phyloP scores from a whole-genome alignment of 1,140 invertebrate genomes.

The Philotrypesis tridentata region DNA sequence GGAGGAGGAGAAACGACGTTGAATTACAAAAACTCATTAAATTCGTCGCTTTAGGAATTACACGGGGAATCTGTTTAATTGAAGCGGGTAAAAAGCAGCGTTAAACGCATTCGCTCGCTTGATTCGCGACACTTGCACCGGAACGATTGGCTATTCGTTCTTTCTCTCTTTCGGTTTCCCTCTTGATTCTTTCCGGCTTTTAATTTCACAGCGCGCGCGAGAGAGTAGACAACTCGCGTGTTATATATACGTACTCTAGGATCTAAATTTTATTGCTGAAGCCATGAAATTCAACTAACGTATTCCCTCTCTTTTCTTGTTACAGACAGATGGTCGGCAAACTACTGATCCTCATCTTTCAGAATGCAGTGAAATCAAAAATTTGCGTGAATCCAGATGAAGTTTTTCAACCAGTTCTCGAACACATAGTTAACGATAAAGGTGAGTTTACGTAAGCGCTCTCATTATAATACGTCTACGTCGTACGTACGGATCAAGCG shows the following conservation, averaged over 20 bases:
- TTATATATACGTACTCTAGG: not conserved
- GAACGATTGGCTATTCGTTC: slow-evolving; percentile 10
- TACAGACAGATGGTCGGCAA: slow-evolving; percentile 70
- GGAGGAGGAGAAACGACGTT: not conserved
- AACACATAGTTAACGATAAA: slow-evolving; percentile 62
- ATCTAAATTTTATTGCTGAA: not conserved
- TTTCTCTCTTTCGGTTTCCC: not conserved
- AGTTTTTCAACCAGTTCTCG: slow-evolving; percentile 60
- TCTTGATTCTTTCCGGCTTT: not conserved
- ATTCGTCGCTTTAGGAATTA: slow-evolving; percentile 1
- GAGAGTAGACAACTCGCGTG: not conserved
- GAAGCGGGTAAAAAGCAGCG: slow-evolving; percentile 25
- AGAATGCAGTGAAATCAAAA: slow-evolving; percentile 61
- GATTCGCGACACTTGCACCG: slow-evolving; percentile 20
- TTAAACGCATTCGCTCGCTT: slow-evolving; percentile 8
- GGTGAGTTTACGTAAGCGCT: slow-evolving; percentile 55
- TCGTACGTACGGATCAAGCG: too few relatives aligned
- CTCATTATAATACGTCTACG: not conserved
- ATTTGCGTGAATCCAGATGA: slow-evolving; percentile 59
- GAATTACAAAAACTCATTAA: slow-evolving; percentile 34
- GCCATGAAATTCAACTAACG: not conserved
- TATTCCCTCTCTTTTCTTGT: slow-evolving; percentile 53
- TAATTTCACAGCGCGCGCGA: not conserved
- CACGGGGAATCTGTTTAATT: slow-evolving; percentile 19
- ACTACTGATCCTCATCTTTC: slow-evolving; percentile 67